These are phyloP conservation scores for Spongilla lacustris DNA, from an alignment of 37 sponge, comb jelly and placozoan genomes.

Conservation along the genomic window DNA sequence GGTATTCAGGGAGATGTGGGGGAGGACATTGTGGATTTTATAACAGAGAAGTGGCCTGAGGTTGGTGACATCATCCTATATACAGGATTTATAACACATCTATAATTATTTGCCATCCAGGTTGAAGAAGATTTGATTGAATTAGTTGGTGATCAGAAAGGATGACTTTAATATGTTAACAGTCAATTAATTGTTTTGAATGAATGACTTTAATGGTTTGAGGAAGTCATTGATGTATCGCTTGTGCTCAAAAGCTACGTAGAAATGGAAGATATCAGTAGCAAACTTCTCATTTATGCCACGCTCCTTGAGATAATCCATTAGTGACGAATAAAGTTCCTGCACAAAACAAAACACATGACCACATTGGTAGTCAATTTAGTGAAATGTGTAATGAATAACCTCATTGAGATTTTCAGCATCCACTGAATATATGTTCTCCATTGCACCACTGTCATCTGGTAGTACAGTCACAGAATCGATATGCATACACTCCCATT, in stretches of 20 bases:
- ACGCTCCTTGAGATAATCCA: slow-evolving; percentile 46
- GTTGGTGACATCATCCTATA: slow-evolving; percentile 35
- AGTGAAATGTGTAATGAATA: not conserved
- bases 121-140: slow-evolving; percentile 66
- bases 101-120: slow-evolving; percentile 16
- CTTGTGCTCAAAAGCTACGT: slow-evolving; percentile 50
- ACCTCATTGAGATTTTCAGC: slow-evolving; percentile 35
- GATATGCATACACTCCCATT: slow-evolving; percentile 42
- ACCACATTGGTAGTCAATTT: no score
- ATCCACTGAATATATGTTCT: slow-evolving; percentile 44
- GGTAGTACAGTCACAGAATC: slow-evolving; percentile 56
- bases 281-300: slow-evolving; percentile 38
- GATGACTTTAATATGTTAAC: slow-evolving; percentile 17
- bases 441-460: not conserved
- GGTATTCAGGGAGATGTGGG: slow-evolving; percentile 92
- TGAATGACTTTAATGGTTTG: slow-evolving; percentile 33
- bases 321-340: slow-evolving; percentile 44
- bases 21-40: slow-evolving; percentile 79
- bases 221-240: slow-evolving; percentile 52
- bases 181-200: not conserved
- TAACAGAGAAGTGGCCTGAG: slow-evolving; percentile 90
- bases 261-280: slow-evolving; percentile 52
- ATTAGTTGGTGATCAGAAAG: slow-evolving; percentile 49
- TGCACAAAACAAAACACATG: no score
- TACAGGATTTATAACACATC: not conserved